A percentile compares a stretch with the other conserved stretches of the same genome.
These are phyloP conservation scores for Agonopterix arenella DNA, from an alignment of 2,888 invertebrate species.

Conservation along the genomic window DNA sequence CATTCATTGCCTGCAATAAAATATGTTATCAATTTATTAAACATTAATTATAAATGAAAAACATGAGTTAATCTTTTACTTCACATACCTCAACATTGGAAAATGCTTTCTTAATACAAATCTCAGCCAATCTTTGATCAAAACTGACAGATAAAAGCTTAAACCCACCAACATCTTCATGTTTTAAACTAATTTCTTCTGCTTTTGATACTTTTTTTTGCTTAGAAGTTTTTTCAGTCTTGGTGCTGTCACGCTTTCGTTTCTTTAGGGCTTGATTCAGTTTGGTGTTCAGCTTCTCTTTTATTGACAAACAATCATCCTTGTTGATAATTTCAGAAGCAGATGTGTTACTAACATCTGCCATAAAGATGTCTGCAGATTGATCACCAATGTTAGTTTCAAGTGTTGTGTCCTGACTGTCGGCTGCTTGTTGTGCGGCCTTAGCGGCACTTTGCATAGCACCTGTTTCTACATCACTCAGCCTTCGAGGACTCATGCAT, in stretches of 20 bases:
- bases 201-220: slow-evolving; percentile 41
- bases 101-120: slow-evolving; percentile 46
- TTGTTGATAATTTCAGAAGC: slow-evolving; percentile 54
- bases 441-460: background rate
- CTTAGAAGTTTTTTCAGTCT: slow-evolving; percentile 52
- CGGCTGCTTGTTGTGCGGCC: background rate
- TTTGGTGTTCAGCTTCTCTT: slow-evolving; percentile 64
- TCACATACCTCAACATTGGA: slow-evolving; percentile 45
- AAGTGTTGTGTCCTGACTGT: background rate
- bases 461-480: slow-evolving; percentile 66
- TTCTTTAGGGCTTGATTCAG: slow-evolving; percentile 62
- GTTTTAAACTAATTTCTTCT: background rate
- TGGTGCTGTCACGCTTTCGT: slow-evolving; percentile 53
- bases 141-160: slow-evolving; percentile 47
- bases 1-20: slow-evolving; percentile 81
- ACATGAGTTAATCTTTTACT: background rate
- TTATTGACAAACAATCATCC: slow-evolving; percentile 60
- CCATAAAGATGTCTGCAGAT: slow-evolving; percentile 26
- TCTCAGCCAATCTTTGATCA: slow-evolving; percentile 54
- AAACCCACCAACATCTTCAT: slow-evolving; percentile 22
- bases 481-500: slow-evolving; percentile 79
- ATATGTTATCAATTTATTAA: background rate
- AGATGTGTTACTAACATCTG: slow-evolving; percentile 23
- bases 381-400: slow-evolving; percentile 3
- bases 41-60: background rate